Conservation (phyloP, 2,113 vertebrate genomes). For the Cyanistes caeruleus region DNA sequence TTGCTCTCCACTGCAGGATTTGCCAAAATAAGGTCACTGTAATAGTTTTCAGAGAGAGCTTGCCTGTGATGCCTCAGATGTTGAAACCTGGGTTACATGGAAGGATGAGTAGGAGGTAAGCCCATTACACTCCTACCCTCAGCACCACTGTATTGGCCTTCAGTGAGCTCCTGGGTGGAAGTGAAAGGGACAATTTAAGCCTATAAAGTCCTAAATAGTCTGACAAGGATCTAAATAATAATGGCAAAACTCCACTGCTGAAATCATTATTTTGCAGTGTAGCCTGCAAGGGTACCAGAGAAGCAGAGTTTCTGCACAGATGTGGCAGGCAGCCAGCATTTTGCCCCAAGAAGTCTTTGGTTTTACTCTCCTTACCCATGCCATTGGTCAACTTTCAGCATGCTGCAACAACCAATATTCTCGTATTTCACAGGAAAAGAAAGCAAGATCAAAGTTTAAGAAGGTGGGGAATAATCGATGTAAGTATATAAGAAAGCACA, state of each 20-base stretch:
- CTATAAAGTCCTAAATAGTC: not conserved
- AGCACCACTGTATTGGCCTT: not conserved
- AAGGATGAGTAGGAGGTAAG: not conserved
- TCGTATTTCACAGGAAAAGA: not conserved
- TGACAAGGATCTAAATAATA: constrained; percentile 2
- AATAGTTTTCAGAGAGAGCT: not conserved
- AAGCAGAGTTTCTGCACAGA: not conserved
- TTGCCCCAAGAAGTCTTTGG: not conserved
- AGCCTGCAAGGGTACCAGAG: not conserved
- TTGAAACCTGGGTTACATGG: not conserved
- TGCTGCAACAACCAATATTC: not conserved
- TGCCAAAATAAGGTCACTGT: not conserved
- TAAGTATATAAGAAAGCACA: not conserved
- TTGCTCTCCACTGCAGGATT: not conserved
- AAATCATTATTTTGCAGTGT: not conserved
- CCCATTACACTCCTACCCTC: not conserved
- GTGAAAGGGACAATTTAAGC: not conserved
- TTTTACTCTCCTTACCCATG: not conserved
- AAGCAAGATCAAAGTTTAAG: not conserved
- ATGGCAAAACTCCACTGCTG: not conserved
- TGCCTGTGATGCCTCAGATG: not conserved
- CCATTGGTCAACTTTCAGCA: not conserved
- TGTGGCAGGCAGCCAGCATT: not conserved
- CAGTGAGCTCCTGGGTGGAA: not conserved
- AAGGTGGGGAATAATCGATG: not conserved